These are phyloP conservation scores for Trigoniulus corallinus DNA, from an alignment of 1,140 invertebrate genomes.

Conservation along the genomic window DNA sequence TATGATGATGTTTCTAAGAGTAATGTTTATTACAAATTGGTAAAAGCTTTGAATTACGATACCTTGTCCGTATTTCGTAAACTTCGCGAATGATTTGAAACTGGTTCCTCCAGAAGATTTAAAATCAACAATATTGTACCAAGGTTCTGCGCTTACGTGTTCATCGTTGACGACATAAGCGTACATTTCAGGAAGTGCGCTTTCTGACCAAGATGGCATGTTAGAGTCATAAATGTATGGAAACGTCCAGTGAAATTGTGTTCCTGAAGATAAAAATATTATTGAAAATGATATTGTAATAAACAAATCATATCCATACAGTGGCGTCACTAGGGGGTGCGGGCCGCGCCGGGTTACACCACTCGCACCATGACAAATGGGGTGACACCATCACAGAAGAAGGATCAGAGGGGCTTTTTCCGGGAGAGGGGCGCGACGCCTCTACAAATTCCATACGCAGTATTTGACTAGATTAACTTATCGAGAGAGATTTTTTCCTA, in stretches of 20 bases:
- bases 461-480: no score
- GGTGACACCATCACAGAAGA: no score
- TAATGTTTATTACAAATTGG: no score
- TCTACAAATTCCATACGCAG: no score
- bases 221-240: slow-evolving; percentile 44
- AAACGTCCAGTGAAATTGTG: slow-evolving; percentile 55
- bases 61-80: slow-evolving; percentile 42
- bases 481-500: no score
- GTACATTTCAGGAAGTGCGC: slow-evolving; percentile 37
- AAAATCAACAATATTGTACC: slow-evolving; percentile 37
- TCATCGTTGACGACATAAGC: slow-evolving; percentile 33
- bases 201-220: slow-evolving; percentile 33
- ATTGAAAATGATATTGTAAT: neutral
- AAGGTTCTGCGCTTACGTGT: slow-evolving; percentile 42
- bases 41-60: neutral
- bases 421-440: no score
- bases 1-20: no score
- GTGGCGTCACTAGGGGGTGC: no score
- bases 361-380: no score
- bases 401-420: no score
- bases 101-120: slow-evolving; percentile 35
- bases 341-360: no score
- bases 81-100: slow-evolving; percentile 65
- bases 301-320: no score
- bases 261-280: slow-evolving; percentile 15